Conservation (phyloP, 2,888 invertebrate species). For the Caenorhabditis doughertyi region DNA sequence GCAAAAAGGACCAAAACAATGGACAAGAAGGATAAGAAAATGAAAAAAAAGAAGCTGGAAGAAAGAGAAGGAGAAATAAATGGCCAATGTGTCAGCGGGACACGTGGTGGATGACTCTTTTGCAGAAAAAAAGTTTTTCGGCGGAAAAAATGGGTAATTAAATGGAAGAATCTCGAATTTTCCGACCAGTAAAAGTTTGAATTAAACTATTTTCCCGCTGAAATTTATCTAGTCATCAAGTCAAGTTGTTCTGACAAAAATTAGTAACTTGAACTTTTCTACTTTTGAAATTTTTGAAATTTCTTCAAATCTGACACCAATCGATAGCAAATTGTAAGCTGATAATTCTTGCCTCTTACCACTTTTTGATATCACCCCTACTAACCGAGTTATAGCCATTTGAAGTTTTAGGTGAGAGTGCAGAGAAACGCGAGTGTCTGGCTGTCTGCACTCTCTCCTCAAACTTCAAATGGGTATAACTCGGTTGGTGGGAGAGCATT, state of each 20-base stretch:
- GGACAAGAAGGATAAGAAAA: not conserved
- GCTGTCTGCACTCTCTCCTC: too few species aligned
- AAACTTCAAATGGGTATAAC: not conserved
- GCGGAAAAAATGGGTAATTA: too few species aligned
- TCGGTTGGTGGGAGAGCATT: not conserved
- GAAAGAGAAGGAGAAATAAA: not conserved
- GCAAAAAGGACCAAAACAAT: conserved; percentile 41
- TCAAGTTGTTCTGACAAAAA: too few species aligned
- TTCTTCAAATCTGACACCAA: not conserved
- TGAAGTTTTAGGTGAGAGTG: not conserved
- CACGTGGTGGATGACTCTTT: too few species aligned
- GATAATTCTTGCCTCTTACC: not conserved
- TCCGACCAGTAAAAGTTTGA: too few species aligned
- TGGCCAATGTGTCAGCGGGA: not conserved
- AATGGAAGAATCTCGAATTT: too few species aligned
- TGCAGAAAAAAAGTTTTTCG: too few species aligned
- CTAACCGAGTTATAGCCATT: not conserved
- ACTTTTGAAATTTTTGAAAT: too few species aligned
- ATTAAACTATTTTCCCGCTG: too few species aligned
- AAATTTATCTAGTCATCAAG: too few species aligned
- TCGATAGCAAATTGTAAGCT: not conserved
- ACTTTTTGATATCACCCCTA: not conserved
- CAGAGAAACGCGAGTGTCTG: not conserved
- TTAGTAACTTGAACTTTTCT: too few species aligned
- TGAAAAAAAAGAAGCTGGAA: not conserved